A percentile compares a stretch with the other conserved stretches of the same genome.
These are phyloP conservation scores for Bucco capensis DNA, from an alignment of 2,113 vertebrate genomes.

Conservation along the genomic window DNA sequence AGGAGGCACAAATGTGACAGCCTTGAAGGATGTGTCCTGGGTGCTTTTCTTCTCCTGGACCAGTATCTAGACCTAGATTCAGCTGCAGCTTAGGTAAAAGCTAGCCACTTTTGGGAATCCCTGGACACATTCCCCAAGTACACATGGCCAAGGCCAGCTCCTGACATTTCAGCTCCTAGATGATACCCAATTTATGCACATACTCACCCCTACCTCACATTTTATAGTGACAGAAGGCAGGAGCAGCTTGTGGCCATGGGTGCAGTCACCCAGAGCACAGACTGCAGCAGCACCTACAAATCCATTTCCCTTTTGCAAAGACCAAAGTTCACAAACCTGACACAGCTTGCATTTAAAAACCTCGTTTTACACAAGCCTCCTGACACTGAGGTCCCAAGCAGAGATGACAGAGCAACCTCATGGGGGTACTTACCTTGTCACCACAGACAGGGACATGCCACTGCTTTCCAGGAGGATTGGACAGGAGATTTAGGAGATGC, in stretches of 20 bases:
- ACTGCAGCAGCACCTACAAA: background rate
- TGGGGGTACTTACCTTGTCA: background rate
- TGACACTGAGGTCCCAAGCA: too few species aligned
- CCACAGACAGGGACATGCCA: background rate
- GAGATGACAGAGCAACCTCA: background rate
- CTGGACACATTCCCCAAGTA: accelerated
- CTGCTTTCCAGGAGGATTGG: background rate
- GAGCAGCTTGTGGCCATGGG: background rate
- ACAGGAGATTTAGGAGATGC: background rate
- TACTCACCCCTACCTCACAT: background rate
- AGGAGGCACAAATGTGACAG: background rate
- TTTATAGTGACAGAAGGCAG: background rate
- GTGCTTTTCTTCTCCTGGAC: background rate
- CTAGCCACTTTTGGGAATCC: background rate
- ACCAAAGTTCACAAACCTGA: background rate
- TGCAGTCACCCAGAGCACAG: too few species aligned
- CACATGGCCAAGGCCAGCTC: background rate
- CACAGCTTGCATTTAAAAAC: accelerated
- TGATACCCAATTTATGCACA: too few species aligned
- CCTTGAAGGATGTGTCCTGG: accelerated
- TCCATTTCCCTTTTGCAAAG: accelerated
- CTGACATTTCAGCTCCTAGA: background rate
- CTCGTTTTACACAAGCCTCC: accelerated
- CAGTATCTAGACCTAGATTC: background rate
- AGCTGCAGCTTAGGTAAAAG: background rate